phyloP scores from a whole-genome alignment of 30 jellyfish, hydroid and myxozoan genomes.

The Hydractinia echinata region DNA sequence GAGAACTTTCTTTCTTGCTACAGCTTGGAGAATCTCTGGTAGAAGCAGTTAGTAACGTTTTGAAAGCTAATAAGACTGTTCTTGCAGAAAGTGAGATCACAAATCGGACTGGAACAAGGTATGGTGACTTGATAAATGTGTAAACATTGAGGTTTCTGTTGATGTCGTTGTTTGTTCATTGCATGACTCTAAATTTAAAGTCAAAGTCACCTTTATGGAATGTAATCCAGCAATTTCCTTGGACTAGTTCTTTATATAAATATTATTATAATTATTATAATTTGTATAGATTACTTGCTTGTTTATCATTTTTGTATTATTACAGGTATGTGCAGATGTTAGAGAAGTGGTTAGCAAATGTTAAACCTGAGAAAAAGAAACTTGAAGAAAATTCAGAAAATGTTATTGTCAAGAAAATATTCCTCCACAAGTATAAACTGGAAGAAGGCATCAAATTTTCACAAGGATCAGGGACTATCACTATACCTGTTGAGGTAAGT shows the following conservation, averaged over 20 bases:
- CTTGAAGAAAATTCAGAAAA: slow-evolving; percentile 56
- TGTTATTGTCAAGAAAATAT: slow-evolving; percentile 66
- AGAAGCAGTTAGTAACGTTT: slow-evolving; percentile 77
- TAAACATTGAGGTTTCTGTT: too few relatives aligned
- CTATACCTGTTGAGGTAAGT: slow-evolving; percentile 23
- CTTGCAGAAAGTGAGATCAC: slow-evolving; percentile 57
- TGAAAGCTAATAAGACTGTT: slow-evolving; percentile 77
- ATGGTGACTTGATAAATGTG: background rate
- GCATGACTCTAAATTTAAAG: too few relatives aligned
- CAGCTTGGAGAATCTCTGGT: slow-evolving; percentile 92
- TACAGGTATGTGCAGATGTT: slow-evolving; percentile 81
- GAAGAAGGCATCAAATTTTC: slow-evolving; percentile 70
- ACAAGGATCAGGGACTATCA: slow-evolving; percentile 52
- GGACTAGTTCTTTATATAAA: too few relatives aligned
- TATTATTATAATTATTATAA: too few relatives aligned
- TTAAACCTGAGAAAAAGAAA: slow-evolving; percentile 48
- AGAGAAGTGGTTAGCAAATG: slow-evolving; percentile 92
- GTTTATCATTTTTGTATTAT: too few relatives aligned
- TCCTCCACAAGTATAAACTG: slow-evolving; percentile 39
- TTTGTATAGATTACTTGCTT: too few relatives aligned
- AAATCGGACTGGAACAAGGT: slow-evolving; percentile 90
- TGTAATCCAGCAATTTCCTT: too few relatives aligned
- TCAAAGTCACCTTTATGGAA: too few relatives aligned
- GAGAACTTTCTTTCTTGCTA: background rate
- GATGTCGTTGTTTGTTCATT: too few relatives aligned